These are phyloP conservation scores for Drosophila orosa DNA, from an alignment of 1,140 invertebrate species.

Conservation along the genomic window DNA sequence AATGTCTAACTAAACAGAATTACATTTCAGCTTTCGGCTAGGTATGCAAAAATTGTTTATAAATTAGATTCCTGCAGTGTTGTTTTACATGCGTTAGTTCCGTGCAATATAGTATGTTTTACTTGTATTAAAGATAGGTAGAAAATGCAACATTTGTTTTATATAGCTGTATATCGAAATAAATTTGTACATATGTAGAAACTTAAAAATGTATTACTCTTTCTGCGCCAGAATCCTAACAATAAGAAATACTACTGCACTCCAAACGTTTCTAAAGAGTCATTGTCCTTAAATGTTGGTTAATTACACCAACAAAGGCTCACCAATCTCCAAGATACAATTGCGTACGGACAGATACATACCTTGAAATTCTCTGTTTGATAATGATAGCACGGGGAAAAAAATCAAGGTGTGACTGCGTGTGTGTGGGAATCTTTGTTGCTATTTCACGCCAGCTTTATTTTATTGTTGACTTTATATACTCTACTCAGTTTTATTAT, in stretches of 20 bases:
- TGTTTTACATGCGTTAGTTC: not conserved
- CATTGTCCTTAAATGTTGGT: slow-evolving; percentile 7
- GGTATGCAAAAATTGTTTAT: slow-evolving; percentile 19
- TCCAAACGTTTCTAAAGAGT: not conserved
- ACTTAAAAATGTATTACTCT: no score
- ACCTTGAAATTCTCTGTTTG: not conserved
- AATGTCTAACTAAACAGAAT: slow-evolving; percentile 20
- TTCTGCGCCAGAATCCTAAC: slow-evolving; percentile 7
- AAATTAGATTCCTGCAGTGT: not conserved
- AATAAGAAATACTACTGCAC: not conserved
- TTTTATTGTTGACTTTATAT: slow-evolving; percentile 40
- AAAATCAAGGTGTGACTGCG: slow-evolving; percentile 26
- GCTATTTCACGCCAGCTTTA: slow-evolving; percentile 11
- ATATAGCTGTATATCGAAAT: no score
- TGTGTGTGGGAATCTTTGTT: slow-evolving; percentile 30
- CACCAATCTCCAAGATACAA: slow-evolving; percentile 8
- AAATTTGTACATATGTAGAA: no score
- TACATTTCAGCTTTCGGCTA: slow-evolving; percentile 1
- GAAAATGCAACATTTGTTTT: not conserved
- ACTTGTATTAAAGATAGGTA: not conserved
- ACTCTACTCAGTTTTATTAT: slow-evolving; percentile 25
- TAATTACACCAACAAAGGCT: slow-evolving; percentile 6
- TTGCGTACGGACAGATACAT: slow-evolving; percentile 1
- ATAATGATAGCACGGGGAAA: not conserved
- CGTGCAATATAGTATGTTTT: not conserved